A percentile compares a stretch with the other conserved stretches of the same genome.
Evolutionary conservation across 2,888 invertebrate species (phyloP).

Genomic region (Sarcophaga rosellei): DNA sequence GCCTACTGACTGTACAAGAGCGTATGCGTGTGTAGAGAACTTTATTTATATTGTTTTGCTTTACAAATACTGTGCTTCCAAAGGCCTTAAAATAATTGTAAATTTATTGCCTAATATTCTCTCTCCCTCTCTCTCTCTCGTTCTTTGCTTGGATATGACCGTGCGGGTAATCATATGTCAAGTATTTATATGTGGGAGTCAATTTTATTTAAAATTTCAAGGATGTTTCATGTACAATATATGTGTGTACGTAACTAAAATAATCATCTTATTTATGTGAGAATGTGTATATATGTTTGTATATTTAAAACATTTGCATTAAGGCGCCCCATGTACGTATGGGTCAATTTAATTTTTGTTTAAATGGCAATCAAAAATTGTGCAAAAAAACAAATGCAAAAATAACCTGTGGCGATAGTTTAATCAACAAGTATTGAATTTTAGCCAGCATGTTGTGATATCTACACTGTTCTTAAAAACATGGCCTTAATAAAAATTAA

Average conservation of each 20-base stretch:
- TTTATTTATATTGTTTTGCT: not conserved
- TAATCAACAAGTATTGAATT: slow-evolving; percentile 45
- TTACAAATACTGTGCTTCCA: not conserved
- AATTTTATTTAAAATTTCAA: not conserved
- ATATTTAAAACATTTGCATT: not conserved
- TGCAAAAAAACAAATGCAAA: not conserved
- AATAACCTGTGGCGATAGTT: slow-evolving; percentile 24
- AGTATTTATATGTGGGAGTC: not conserved
- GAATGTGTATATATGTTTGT: not conserved
- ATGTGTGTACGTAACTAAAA: not conserved
- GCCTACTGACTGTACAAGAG: too few relatives aligned
- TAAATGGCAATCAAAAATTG: slow-evolving; percentile 16
- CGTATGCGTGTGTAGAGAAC: not conserved
- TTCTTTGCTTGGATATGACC: not conserved
- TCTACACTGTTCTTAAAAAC: too few relatives aligned
- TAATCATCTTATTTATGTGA: not conserved
- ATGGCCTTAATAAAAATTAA: slow-evolving; percentile 19
- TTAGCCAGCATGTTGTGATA: slow-evolving; percentile 7
- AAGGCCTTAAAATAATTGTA: not conserved
- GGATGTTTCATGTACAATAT: not conserved
- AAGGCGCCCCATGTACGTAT: not conserved
- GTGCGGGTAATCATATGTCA: too few relatives aligned
- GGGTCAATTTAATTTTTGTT: slow-evolving; percentile 33
- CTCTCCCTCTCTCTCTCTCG: not conserved
- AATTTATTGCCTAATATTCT: not conserved